Evolutionary conservation across 2,113 vertebrate genomes (phyloP).

Genomic region (Illadopsis cleaveri): DNA sequence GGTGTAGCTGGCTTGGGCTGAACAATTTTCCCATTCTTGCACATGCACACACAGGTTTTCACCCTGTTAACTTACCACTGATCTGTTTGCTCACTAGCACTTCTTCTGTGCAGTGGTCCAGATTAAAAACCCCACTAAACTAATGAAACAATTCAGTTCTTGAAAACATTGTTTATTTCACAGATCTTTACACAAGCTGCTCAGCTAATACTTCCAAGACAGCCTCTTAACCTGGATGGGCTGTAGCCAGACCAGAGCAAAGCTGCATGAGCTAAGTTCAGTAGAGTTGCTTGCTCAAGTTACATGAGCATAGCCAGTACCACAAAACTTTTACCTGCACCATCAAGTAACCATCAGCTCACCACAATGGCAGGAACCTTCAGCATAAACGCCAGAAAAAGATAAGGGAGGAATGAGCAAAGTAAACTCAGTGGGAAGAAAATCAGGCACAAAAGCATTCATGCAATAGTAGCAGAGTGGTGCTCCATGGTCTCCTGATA

Average conservation of each 20-base stretch:
- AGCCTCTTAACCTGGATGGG: neutral
- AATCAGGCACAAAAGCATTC: neutral
- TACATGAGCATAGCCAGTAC: neutral
- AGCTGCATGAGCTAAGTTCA: neutral
- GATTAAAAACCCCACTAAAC: neutral
- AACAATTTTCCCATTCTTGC: neutral
- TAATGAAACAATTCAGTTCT: neutral
- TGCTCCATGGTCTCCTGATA: neutral
- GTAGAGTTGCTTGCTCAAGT: neutral
- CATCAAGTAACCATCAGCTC: neutral
- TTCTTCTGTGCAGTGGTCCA: neutral
- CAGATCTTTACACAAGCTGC: neutral
- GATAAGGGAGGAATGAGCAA: neutral
- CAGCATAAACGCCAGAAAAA: neutral
- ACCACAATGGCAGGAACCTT: neutral
- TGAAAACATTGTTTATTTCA: neutral
- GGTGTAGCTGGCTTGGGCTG: neutral
- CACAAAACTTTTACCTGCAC: neutral
- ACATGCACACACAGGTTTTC: neutral
- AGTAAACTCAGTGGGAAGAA: neutral
- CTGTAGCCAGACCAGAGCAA: neutral
- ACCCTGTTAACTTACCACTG: neutral
- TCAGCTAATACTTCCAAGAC: neutral
- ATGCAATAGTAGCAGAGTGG: neutral
- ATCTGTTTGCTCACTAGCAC: neutral